phyloP scores from a whole-genome alignment of 1,140 invertebrate species.

The Drosophila navojoa region DNA sequence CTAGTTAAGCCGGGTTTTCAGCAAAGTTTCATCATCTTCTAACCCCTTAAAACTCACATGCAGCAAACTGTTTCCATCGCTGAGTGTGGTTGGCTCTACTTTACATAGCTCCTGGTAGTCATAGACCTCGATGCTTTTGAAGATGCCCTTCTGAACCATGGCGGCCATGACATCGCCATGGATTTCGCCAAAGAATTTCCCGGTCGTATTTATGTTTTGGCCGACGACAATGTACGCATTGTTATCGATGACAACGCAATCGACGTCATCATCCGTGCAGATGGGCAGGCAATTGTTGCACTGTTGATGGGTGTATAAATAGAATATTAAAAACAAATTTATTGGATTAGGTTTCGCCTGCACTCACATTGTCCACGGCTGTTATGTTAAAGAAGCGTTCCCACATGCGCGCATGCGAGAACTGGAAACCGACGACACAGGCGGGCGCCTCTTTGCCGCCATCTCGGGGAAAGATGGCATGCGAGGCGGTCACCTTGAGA shows the following conservation, averaged over 20 bases:
- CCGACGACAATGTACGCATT: constrained; percentile 95
- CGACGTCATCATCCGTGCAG: constrained; percentile 86
- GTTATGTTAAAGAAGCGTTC: constrained; percentile 90
- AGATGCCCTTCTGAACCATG: constrained; percentile 90
- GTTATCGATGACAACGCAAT: constrained; percentile 94
- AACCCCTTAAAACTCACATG: constrained; percentile 53
- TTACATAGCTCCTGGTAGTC: constrained; percentile 94
- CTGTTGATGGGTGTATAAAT: constrained; percentile 39
- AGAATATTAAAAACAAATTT: background rate
- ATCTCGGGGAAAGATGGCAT: constrained; percentile 93
- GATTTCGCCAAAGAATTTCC: constrained; percentile 93
- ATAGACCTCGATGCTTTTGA: constrained; percentile 90
- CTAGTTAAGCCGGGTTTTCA: background rate
- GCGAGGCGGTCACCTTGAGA: constrained; percentile 90
- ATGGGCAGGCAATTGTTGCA: constrained; percentile 85
- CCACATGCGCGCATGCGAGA: constrained; percentile 88
- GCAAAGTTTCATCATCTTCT: background rate
- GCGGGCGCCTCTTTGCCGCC: constrained; percentile 91
- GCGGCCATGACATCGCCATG: constrained; percentile 91
- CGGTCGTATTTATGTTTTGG: constrained; percentile 88
- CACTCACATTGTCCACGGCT: constrained; percentile 82
- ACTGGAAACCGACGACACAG: constrained; percentile 94
- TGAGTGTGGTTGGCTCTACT: constrained; percentile 43
- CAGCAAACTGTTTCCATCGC: constrained; percentile 56
- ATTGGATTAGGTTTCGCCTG: no score